Evolutionary conservation across 2,888 invertebrate genomes (phyloP), one percentile per base, ranked within the genome.

Genomic region (Sinopyrophorus schimmeli): DNA sequence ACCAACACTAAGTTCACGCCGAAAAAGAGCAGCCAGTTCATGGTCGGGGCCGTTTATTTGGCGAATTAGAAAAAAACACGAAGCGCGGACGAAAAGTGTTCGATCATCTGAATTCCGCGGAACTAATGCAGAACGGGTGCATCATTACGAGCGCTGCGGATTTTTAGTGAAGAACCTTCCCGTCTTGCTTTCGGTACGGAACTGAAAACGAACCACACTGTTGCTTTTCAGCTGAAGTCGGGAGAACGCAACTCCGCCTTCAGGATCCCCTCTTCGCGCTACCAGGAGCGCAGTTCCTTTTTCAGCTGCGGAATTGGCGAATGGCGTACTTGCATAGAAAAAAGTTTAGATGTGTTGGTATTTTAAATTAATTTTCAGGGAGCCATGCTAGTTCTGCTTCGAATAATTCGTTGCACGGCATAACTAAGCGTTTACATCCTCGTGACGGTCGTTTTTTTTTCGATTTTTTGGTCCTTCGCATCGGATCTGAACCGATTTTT

Each of bases 221-320:
- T 56, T 58, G 57, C 57, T 64, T 59, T 41, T 50, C 57, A 60
- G 59, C 63, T 59, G 64, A 61, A 62, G 63, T 65, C 65, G 64
- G 62, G 64, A 62, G 58, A 63, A 61, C 58, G 61, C 61, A 59
- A 66, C 72, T 65, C 69, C 70, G 66, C 71, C 70, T 64, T 51
- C 46, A 43, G 32, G 23, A 16, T 21, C 57, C 68, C 67, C 67
- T 66, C 61, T 65, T 57, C 58, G 50, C 28, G 37, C 16, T 66
- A 67, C 58, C 69, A 66, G 67, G 65, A 59, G 61, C 64, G 58
- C 59, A 61, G 62, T 60, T 53, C 40, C 42, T 28, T 32, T n/a
- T 17, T 30, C 42, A 52, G 38, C 47, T 47, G 52, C 47, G 28
- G 52, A 47, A 47, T 47, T 47, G 47, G 52, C 52, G 52, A 52